Base-by-base conservation (phyloP, 1,140 invertebrate genomes). In the Lamellibrachia luymesi region DNA sequence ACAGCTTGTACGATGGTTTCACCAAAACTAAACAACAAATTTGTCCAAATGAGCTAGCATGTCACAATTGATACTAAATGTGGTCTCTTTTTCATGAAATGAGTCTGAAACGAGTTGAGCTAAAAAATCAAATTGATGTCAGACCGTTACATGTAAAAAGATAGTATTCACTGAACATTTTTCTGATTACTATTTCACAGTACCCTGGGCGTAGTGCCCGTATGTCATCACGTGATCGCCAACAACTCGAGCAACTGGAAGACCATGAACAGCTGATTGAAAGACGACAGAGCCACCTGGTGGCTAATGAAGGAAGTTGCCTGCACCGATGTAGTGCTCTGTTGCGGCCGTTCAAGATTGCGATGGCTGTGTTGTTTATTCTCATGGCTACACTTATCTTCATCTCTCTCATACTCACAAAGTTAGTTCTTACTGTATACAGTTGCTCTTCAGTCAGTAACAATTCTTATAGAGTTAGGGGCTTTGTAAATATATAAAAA, bases 391-490 rank as follows among this genome's bases (percentile, higher is more conserved):
- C 96, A 2, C 94, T 97, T n/a, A 94, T 97, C 13, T 96, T 96
- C 94, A 91, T 96, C n/a, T 97, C 96, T 5, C 94, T 97, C 25
- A 94, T 97, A 50, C 93, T 97, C 2, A 96, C 96, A n/a, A 96
- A 96, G 96, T 96, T 95, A 95, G 95, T 94, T 52, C 6, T 50
- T 50, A 13, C 80, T 64, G n/a, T 49, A 56, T 49, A 94, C 25
- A 92, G 91, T 90, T 38, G 38, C 38, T 38, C 38, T 38, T 38
- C 38, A 38, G 38, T 38, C 38, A 38, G 38, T 38, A 38, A 38
- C 38, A 38, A 38, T 38, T 38, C 38, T 38, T 38, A 38, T 38
- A 38, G 38, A 38, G 38, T 38, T 38, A 38, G 38, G 38, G 38
- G 38, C 38, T 91, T 93, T 13, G 38, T 50, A 89, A 93, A 22